These are phyloP conservation scores for Chrysopilus asiliformis DNA, from an alignment of 2,888 invertebrate genomes.

Conservation along the genomic window DNA sequence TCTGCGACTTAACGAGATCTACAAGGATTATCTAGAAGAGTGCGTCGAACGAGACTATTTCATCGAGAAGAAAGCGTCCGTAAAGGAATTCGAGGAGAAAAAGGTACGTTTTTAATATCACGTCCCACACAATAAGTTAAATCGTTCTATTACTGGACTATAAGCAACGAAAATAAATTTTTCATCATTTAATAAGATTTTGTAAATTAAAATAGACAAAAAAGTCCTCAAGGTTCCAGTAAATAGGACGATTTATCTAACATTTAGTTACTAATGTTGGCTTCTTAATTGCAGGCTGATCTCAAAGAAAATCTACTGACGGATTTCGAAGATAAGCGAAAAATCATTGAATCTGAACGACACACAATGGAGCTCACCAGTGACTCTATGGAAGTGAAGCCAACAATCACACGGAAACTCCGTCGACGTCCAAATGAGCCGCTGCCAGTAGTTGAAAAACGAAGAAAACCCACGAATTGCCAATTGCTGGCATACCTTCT, in stretches of 20 bases:
- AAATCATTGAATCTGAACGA: constrained; percentile 77
- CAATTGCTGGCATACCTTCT: constrained; percentile 75
- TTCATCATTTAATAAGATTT: too few species aligned
- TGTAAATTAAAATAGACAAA: too few species aligned
- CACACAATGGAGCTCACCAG: constrained; percentile 81
- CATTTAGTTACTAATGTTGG: too few species aligned
- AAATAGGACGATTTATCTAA: too few species aligned
- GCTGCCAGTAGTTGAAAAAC: constrained; percentile 72
- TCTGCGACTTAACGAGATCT: constrained; percentile 59
- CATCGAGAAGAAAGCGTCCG: constrained; percentile 76
- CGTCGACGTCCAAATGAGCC: constrained; percentile 89
- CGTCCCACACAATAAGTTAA: too few species aligned
- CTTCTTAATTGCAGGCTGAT: constrained; percentile 38
- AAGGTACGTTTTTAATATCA: too few species aligned
- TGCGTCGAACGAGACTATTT: constrained; percentile 79
- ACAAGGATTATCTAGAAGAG: constrained; percentile 68
- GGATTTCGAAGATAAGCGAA: constrained; percentile 86
- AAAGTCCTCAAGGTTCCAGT: too few species aligned
- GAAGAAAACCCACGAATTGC: constrained; percentile 70
- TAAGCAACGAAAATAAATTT: too few species aligned
- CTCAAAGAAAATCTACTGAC: constrained; percentile 74
- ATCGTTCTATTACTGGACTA: neutral
- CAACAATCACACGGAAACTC: constrained; percentile 88
- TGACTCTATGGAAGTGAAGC: constrained; percentile 79
- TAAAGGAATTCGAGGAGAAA: constrained; percentile 89